Evolutionary conservation across 2,888 invertebrate genomes (phyloP).

Genomic region (Mythimna ferrago): DNA sequence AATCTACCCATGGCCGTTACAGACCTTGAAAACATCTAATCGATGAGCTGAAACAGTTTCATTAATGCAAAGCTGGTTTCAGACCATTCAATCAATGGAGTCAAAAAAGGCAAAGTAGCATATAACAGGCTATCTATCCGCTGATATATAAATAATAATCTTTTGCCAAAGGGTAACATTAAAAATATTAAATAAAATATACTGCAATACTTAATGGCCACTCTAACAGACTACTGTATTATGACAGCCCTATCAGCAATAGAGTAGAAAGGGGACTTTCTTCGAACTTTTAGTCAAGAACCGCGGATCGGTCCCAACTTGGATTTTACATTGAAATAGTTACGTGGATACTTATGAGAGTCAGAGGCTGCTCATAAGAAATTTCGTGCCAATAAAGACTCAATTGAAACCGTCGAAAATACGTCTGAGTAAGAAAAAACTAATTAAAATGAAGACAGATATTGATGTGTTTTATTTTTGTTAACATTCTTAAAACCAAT

Average conservation of each 20-base stretch:
- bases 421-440: constrained; percentile 10
- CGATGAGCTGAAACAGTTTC: too few species aligned
- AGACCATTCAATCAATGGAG: too few species aligned
- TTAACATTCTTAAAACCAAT: constrained; percentile 1
- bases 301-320: constrained; percentile 58
- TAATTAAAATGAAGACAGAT: constrained; percentile 19
- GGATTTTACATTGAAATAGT: constrained; percentile 70
- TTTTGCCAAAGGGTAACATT: too few species aligned
- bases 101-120: too few species aligned
- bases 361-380: constrained; percentile 44
- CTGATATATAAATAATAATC: too few species aligned
- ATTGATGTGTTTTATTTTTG: constrained; percentile 14
- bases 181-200: too few species aligned
- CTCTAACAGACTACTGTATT: too few species aligned
- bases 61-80: too few species aligned
- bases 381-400: constrained; percentile 43
- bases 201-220: too few species aligned
- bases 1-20: too few species aligned
- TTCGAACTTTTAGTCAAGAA: constrained; percentile 59
- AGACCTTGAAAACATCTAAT: too few species aligned
- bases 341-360: constrained; percentile 52
- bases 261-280: constrained; percentile 30
- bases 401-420: constrained; percentile 21
- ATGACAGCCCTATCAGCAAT: constrained; percentile 36
- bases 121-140: too few species aligned